These are phyloP conservation scores for Reticulitermes lucifugus DNA, from an alignment of 2,888 invertebrate species.

Conservation along the genomic window DNA sequence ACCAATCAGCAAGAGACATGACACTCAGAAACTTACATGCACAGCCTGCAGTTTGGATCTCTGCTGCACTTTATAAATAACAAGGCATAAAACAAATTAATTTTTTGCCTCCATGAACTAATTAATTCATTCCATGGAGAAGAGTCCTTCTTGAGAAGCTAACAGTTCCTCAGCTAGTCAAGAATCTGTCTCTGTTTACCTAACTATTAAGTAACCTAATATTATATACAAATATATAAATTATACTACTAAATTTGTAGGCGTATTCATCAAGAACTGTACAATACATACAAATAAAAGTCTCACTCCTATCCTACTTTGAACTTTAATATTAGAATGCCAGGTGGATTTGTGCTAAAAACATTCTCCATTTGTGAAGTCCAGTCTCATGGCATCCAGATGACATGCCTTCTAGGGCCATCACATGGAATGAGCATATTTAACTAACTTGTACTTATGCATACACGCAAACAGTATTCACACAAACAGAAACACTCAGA, in stretches of 20 bases:
- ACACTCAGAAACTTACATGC: not conserved
- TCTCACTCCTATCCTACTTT: not conserved
- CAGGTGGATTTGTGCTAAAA: not conserved
- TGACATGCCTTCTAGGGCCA: not conserved
- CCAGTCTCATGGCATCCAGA: not conserved
- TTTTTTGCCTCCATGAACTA: not conserved
- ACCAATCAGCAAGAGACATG: not conserved
- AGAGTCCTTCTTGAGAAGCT: too few relatives aligned
- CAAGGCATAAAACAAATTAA: not conserved
- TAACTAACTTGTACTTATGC: not conserved
- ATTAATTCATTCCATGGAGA: too few relatives aligned
- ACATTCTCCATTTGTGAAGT: not conserved
- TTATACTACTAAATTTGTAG: not conserved
- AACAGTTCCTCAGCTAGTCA: too few relatives aligned
- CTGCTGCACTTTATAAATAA: not conserved
- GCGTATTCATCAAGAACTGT: not conserved
- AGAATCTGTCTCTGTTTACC: not conserved
- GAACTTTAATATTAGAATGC: not conserved
- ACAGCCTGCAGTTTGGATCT: not conserved
- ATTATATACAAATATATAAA: not conserved
- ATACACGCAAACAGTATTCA: not conserved
- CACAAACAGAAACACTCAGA: not conserved
- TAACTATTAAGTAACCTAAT: not conserved
- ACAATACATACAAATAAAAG: not conserved
- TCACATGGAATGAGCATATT: slow-evolving; percentile 9